These are phyloP conservation scores for Psilopsiagon aymara DNA, from an alignment of 2,113 vertebrate genomes.

Conservation along the genomic window DNA sequence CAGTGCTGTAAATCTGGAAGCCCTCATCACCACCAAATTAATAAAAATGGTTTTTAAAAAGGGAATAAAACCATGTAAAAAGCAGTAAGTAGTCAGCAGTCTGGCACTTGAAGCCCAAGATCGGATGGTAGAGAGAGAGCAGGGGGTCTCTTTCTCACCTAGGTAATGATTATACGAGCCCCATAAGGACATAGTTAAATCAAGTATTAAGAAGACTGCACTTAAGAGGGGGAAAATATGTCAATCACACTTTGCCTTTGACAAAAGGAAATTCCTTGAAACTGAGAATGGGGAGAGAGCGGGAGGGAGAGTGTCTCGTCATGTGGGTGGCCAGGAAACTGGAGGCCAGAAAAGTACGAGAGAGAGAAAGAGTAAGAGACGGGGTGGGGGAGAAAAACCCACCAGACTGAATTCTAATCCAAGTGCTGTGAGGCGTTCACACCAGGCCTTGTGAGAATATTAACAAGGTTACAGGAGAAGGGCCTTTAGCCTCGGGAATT, in stretches of 20 bases:
- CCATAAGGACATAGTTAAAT: conserved; percentile 85
- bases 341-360: conserved; percentile 80
- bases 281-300: conserved; percentile 78
- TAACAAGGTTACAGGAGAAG: conserved; percentile 83
- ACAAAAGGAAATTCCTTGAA: conserved; percentile 85
- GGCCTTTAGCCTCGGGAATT: conserved; percentile 88
- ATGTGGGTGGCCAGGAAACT: conserved; percentile 92
- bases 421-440: conserved; percentile 81
- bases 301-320: conserved; percentile 79
- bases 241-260: conserved; percentile 85
- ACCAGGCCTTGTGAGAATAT: conserved; percentile 86
- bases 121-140: neutral
- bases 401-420: conserved; percentile 82
- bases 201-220: conserved; percentile 75
- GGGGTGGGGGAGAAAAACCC: neutral
- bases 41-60: neutral
- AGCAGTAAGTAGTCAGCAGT: neutral
- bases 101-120: neutral
- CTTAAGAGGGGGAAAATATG: conserved; percentile 80
- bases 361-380: conserved; percentile 71
- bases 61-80: conserved; percentile 10
- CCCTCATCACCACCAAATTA: conserved; percentile 24
- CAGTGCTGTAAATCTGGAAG: neutral
- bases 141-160: conserved; percentile 71
- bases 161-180: conserved; percentile 69